Evolutionary conservation across 2,888 invertebrate species (phyloP), one percentile per base, ranked within the genome.

Genomic region (Tetrapedia diversipes): DNA sequence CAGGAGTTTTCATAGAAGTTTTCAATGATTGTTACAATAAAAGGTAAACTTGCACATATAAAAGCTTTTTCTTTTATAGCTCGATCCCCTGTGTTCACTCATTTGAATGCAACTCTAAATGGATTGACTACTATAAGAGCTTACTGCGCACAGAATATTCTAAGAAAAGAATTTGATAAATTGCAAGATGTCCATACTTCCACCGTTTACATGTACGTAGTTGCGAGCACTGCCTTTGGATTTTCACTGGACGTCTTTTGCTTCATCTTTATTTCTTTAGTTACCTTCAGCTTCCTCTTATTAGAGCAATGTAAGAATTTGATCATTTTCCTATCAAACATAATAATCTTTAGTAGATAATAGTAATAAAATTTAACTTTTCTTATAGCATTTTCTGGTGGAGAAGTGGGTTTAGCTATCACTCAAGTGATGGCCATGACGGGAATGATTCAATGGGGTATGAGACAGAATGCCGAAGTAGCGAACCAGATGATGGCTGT

Each of bases 381-480:
- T n/a, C 43, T 77, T 67, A 1, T 39, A 87, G 87, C 73, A 37
- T 84, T 87, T 39, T 83, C 84, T 11, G 92, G 92, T 11, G 92
- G 92, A 11, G 85, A 92, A 57, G 92, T 92, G 1, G 93, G 93
- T 47, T 85, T 93, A 34, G 92, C 92, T 0, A 92, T 93, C 49
- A 92, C 93, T 0, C 92, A 92, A 72, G 89, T 92, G 2, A 92
- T 93, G 89, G 89, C 91, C 0, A 87, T 93, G 81, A 92, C 92
- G 0, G 92, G 92, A 22, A 93, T 95, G 92, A 92, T 94, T 1
- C 94, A 94, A 87, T 97, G 97, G 95, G 97, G 96, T 0, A 96
- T 97, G 89, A 93, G 97, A 43, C 97, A 97, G 92, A 94, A 96
- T 75, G 96, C 97, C 0, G 97, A 97, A 92, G 94, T 95, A 67